Conservation (phyloP, 2,888 invertebrate genomes). For the Volucella inanis region DNA sequence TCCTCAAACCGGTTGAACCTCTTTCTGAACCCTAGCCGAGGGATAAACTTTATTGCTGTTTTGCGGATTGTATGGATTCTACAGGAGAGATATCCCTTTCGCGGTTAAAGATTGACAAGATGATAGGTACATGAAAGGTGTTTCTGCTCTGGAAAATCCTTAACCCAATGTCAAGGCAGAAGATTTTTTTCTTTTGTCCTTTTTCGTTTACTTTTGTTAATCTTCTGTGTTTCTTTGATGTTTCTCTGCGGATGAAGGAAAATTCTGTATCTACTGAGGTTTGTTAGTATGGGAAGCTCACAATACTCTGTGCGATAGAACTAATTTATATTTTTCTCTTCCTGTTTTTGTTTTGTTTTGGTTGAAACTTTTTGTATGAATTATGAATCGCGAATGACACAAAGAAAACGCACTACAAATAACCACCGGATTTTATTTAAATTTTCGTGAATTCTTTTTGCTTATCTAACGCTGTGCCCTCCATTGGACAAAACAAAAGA, state of each 20-base stretch:
- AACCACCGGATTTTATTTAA: constrained; percentile 24
- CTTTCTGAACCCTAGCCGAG: constrained; percentile 2
- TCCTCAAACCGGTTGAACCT: constrained; percentile 4
- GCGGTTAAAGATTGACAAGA: constrained; percentile 30
- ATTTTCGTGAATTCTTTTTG: constrained; percentile 44
- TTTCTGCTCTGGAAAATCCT: constrained; percentile 7
- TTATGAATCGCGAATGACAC: constrained; percentile 41
- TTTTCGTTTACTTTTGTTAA: constrained; percentile 6
- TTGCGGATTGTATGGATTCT: constrained; percentile 7
- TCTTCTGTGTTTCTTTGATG: background rate
- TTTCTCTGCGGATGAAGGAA: constrained; percentile 35
- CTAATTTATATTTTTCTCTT: background rate
- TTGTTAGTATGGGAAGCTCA: constrained; percentile 56
- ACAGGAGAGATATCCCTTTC: background rate
- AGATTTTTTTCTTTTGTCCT: constrained; percentile 1
- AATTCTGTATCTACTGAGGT: constrained; percentile 68
- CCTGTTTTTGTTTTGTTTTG: constrained; percentile 44
- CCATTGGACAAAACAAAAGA: constrained; percentile 55
- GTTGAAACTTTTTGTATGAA: constrained; percentile 33
- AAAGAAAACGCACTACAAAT: constrained; percentile 39
- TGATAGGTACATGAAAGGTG: constrained; percentile 29
- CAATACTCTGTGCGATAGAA: constrained; percentile 50
- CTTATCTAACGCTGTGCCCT: constrained; percentile 66
- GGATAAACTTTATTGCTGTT: background rate
- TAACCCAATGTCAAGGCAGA: constrained; percentile 35